phyloP scores from a whole-genome alignment of 2,797 vertebrate species.

The Hipposideros larvatus region DNA sequence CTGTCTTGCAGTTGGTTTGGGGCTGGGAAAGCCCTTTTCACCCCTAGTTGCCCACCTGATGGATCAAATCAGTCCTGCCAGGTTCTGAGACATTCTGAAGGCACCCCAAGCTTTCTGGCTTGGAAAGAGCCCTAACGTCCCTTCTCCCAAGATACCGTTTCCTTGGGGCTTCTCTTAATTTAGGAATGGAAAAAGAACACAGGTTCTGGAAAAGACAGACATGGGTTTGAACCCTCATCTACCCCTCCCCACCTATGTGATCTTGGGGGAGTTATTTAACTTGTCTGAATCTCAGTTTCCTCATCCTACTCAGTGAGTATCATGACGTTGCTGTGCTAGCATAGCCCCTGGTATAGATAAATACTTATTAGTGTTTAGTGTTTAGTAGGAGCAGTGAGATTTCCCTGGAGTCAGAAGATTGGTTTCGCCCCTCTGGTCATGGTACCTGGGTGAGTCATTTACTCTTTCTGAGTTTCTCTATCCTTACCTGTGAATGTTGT shows the following conservation, averaged over 20 bases:
- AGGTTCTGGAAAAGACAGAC: background rate
- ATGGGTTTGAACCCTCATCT: background rate
- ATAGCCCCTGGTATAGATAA: background rate
- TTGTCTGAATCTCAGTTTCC: background rate
- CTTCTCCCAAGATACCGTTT: background rate
- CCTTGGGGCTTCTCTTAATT: background rate
- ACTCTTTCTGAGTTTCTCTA: background rate
- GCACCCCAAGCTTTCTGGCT: background rate
- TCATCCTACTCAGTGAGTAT: background rate
- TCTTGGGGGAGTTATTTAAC: background rate
- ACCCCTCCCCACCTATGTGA: background rate
- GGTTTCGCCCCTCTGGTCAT: background rate
- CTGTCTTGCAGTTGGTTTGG: background rate
- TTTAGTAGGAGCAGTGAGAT: background rate
- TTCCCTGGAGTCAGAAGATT: background rate
- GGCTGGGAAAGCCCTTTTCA: background rate
- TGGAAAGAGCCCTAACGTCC: background rate
- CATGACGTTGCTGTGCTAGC: background rate
- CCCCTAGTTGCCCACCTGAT: background rate
- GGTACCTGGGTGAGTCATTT: background rate
- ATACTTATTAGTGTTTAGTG: background rate
- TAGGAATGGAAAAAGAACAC: background rate
- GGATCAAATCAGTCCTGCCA: background rate
- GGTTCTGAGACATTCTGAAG: background rate
- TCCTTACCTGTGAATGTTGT: background rate